Base-by-base conservation (phyloP, 2,113 vertebrate species). In the Scomber colias region DNA sequence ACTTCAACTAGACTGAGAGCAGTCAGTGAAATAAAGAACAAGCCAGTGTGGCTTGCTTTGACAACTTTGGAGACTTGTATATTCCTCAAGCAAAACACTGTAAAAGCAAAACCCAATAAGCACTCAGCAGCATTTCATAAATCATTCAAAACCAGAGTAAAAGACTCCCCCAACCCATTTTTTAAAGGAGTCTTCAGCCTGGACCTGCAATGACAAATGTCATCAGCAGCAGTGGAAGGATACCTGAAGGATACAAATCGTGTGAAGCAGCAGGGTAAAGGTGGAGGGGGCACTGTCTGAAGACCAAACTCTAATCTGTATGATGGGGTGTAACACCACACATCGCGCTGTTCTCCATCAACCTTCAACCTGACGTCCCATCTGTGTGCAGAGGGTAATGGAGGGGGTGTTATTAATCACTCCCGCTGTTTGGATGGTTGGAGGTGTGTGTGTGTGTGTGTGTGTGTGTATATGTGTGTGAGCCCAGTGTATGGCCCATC, bases 281-380 rank as follows among this genome's bases (percentile, higher is more conserved):
- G 86, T 81, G 80, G 69, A 19, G 21, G 40, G 63, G 83, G 65
- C 11, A 40, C 66, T 70, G 71, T 86, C 84, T 84, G 61, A 88
- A 86, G 84, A 88, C 89, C 70, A n/a, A 89, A 84, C 60, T 79
- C 78, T 89, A 81, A 91, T 92, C 85, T 84, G 86, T 90, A 83
- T 87, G 93, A 90, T 67, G 78, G 83, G 76, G 81, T 77, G 85
- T 87, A 84, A 80, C 83, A 77, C 83, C 87, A 57, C 87, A 88
- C 87, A 81, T 81, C 16, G 75, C 24, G 77, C 85, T 90, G 88
- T 85, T 93, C 89, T 90, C 91, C 84, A 83, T 93, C 93, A 92
- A 91, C 92, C 93, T 94, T 94, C 92, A 92, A 91, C 90, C 93
- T 88, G 88, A 88, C 73, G 72, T 85, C 87, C 91, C 91, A 79